Percentiles rank a stretch among this genome's conserved stretches.
Conservation (phyloP, 2,797 vertebrate species). For the Cheirogaleus major region DNA sequence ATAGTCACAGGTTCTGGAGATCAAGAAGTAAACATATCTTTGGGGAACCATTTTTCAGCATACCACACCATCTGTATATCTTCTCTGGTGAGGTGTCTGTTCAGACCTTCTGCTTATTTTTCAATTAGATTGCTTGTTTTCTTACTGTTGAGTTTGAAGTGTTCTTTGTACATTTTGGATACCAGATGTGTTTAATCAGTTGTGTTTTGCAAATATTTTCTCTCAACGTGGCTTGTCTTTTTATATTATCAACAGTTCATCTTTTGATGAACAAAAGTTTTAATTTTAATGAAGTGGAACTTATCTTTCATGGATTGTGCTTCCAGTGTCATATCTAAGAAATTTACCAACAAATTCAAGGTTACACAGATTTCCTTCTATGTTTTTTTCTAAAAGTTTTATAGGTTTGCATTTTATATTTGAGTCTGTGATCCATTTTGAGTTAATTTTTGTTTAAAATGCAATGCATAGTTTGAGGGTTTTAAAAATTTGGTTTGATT, state of each 20-base stretch:
- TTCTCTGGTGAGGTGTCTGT: background rate
- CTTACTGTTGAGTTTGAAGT: background rate
- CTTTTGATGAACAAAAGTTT: background rate
- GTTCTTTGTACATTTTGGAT: background rate
- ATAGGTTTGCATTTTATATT: background rate
- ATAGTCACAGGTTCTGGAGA: background rate
- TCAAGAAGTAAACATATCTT: background rate
- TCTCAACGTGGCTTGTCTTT: background rate
- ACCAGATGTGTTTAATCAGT: background rate
- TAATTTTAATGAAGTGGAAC: background rate
- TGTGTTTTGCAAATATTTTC: background rate
- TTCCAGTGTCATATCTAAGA: background rate
- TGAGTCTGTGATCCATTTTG: background rate
- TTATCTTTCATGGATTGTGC: background rate
- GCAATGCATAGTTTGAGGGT: background rate
- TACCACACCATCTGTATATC: background rate
- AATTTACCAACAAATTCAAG: background rate
- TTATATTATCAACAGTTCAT: background rate
- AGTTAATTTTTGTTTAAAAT: background rate
- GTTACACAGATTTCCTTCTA: background rate
- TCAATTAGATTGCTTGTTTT: background rate
- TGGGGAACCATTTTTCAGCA: background rate
- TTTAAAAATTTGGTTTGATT: background rate
- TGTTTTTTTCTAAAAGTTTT: background rate
- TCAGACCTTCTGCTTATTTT: background rate